Percentiles rank a stretch among this genome's conserved stretches.
Conservation (phyloP, 1,140 invertebrate species). For the Ladona fulva region DNA sequence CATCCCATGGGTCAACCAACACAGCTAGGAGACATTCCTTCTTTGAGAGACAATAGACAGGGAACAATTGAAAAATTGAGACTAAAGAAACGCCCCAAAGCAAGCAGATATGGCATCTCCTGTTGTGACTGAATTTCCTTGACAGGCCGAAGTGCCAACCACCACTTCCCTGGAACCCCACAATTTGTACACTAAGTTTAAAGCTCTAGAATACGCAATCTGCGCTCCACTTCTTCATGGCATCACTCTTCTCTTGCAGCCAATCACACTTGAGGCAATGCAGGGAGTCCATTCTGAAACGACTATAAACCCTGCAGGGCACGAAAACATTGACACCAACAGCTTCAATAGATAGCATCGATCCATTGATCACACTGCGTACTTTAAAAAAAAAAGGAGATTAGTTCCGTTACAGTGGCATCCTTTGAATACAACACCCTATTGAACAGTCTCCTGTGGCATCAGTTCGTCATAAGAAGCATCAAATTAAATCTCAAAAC, state of each 20-base stretch:
- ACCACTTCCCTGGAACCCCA: background rate
- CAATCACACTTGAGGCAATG: background rate
- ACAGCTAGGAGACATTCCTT: background rate
- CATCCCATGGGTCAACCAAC: background rate
- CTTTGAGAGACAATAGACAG: background rate
- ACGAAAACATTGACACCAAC: background rate
- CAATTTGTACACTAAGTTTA: slow-evolving; percentile 10
- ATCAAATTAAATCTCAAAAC: too few relatives aligned
- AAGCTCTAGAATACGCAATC: background rate
- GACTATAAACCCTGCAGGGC: too few relatives aligned
- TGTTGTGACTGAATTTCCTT: background rate
- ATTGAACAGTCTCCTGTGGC: too few relatives aligned
- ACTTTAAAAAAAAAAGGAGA: too few relatives aligned
- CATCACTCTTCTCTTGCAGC: background rate
- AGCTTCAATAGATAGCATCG: background rate
- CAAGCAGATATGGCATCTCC: background rate
- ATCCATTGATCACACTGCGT: background rate
- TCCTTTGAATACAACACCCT: too few relatives aligned
- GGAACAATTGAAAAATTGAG: background rate
- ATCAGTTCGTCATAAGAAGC: too few relatives aligned
- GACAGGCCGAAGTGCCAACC: background rate
- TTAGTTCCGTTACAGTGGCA: too few relatives aligned
- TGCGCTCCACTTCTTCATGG: background rate
- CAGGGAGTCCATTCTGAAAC: background rate
- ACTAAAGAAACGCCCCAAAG: background rate